These are phyloP conservation scores for Myotis davidii DNA, from an alignment of 2,113 vertebrate genomes.

Conservation along the genomic window DNA sequence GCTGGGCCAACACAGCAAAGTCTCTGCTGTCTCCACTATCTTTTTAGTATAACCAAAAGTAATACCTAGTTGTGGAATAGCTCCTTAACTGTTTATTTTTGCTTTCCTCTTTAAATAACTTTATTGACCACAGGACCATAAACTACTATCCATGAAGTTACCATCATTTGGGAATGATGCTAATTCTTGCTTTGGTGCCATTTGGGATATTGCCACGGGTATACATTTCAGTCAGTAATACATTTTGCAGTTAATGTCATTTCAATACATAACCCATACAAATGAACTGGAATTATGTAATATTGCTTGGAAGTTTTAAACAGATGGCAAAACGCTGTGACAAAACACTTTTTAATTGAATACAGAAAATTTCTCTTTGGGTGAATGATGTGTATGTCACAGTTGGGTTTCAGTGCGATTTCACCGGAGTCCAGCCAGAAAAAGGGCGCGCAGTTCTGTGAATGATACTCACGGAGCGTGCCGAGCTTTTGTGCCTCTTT, in stretches of 20 bases:
- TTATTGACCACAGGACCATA: background rate
- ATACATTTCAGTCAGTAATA: background rate
- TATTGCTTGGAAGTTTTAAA: slow-evolving; percentile 18
- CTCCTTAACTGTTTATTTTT: background rate
- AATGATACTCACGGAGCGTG: slow-evolving; percentile 22
- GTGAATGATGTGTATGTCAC: background rate
- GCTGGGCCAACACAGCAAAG: background rate
- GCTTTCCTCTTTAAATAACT: background rate
- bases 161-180: background rate
- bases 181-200: background rate
- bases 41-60: background rate
- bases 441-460: background rate
- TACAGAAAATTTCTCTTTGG: slow-evolving; percentile 25
- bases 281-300: slow-evolving; percentile 20
- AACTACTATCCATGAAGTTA: background rate
- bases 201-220: background rate
- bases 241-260: background rate
- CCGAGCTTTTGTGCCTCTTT: slow-evolving; percentile 46
- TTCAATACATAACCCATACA: background rate
- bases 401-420: slow-evolving; percentile 38
- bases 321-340: slow-evolving; percentile 36
- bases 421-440: background rate
- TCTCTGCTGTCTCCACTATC: background rate
- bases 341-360: slow-evolving; percentile 56
- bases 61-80: background rate